Base-by-base conservation (phyloP, 2,888 invertebrate species). In the Thysanoteuthis rhombus region DNA sequence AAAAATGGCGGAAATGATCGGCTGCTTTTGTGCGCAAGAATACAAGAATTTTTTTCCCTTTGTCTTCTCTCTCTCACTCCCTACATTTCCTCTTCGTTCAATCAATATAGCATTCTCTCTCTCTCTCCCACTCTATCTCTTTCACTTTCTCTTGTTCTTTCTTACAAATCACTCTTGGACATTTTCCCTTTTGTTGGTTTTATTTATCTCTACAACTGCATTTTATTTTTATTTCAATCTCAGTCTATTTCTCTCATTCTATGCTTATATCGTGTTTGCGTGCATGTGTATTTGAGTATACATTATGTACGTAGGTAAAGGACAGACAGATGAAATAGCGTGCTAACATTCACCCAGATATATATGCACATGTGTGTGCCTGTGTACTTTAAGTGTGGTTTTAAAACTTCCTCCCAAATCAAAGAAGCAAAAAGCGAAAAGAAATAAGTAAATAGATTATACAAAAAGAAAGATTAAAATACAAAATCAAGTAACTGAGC, bases 51-150 rank as follows among this genome's bases (percentile, higher is more conserved):
- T 75, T 75, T 75, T 75, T 36, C n/a, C 75, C 75, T 75, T 75
- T 75, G 75, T 75, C 75, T 75, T 75, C 75, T n/a, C n/a, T n/a
- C n/a, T 75, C 75, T n/a, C n/a, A 75, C 75, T 75, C 75, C n/a
- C n/a, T 75, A 0, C 19, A 19, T 75, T 75, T 75, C 75, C 75
- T 75, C 75, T n/a, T 4, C n/a, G 75, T n/a, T 75, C 75, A 75
- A 75, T 75, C 75, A 75, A 32, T 58, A 58, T 58, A 10, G 32
- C 10, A 58, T 58, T 58, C 58, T 58, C 28, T 10, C n/a, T n/a
- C n/a, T n/a, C n/a, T n/a, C n/a, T n/a, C n/a, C n/a, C n/a, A n/a
- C n/a, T n/a, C 75, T 75, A 10, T n/a, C 75, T 36, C 36, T 75
- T n/a, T 75, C 75, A n/a, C 8, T 32, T 75, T n/a, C 75, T 75